Percentiles rank a stretch among this genome's conserved stretches.
Conservation (phyloP, 2,888 invertebrate genomes). For the Slavum lentiscoides region DNA sequence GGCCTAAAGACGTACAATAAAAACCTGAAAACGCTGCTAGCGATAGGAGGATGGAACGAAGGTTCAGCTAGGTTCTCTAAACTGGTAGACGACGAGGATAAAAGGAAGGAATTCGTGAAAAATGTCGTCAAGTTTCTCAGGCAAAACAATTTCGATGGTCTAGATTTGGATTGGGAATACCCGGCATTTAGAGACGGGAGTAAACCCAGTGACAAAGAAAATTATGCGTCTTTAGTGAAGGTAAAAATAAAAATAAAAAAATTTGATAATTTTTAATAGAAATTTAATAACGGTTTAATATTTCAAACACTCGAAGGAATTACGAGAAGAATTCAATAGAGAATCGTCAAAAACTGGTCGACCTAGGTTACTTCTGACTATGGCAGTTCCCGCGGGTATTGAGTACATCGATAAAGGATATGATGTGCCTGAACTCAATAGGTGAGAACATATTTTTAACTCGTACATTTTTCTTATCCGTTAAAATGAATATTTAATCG, state of each 20-base stretch:
- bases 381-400: constrained; percentile 92
- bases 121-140: constrained; percentile 83
- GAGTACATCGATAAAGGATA: constrained; percentile 93
- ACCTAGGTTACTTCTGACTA: constrained; percentile 78
- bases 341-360: constrained; percentile 84
- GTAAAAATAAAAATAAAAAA: constrained; percentile 59
- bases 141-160: constrained; percentile 88
- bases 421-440: constrained; percentile 82
- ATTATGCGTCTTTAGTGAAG: constrained; percentile 84
- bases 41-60: constrained; percentile 93
- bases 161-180: constrained; percentile 80
- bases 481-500: neutral
- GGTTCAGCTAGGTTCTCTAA: constrained; percentile 85
- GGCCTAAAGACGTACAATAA: constrained; percentile 92
- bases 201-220: constrained; percentile 76
- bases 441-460: constrained; percentile 63
- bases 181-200: constrained; percentile 76
- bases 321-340: constrained; percentile 84
- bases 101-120: constrained; percentile 79
- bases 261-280: neutral
- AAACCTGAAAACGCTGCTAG: constrained; percentile 84
- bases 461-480: neutral
- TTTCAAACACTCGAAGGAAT: constrained; percentile 65
- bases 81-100: constrained; percentile 78
- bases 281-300: constrained; percentile 1